Percentiles rank a stretch among this genome's conserved stretches.
phyloP scores from a whole-genome alignment of 2,888 invertebrate species.

The Crematogaster levior region DNA sequence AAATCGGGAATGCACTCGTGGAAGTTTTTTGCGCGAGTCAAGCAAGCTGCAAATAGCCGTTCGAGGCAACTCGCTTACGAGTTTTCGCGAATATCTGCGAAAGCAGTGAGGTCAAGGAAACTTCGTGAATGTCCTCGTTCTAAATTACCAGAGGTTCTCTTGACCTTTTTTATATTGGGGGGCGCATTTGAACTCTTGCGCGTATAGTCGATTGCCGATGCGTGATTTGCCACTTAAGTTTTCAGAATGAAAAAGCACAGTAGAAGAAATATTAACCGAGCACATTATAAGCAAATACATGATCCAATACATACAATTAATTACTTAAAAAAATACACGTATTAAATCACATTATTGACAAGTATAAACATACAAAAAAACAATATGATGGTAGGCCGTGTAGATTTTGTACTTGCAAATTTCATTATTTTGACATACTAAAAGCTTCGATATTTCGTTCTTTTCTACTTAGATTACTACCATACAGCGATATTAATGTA shows the following conservation, averaged over 20 bases:
- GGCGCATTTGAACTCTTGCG: constrained; percentile 19
- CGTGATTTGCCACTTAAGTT: neutral
- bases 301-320: neutral
- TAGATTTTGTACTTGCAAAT: neutral
- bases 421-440: neutral
- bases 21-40: constrained; percentile 43
- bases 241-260: neutral
- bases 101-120: constrained; percentile 25
- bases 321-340: neutral
- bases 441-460: constrained; percentile 22
- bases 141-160: constrained; percentile 25
- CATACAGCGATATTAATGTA: neutral
- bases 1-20: constrained; percentile 39
- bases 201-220: constrained; percentile 31
- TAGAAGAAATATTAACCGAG: neutral
- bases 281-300: neutral
- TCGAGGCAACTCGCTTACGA: constrained; percentile 1
- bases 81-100: constrained; percentile 38
- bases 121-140: constrained; percentile 32
- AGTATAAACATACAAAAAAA: neutral
- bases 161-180: constrained; percentile 25
- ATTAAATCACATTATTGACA: neutral
- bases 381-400: neutral
- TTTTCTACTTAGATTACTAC: constrained; percentile 26
- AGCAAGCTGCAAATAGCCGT: constrained; percentile 42